Evolutionary conservation across 2,113 vertebrate genomes (phyloP).

Genomic region (Meles meles): DNA sequence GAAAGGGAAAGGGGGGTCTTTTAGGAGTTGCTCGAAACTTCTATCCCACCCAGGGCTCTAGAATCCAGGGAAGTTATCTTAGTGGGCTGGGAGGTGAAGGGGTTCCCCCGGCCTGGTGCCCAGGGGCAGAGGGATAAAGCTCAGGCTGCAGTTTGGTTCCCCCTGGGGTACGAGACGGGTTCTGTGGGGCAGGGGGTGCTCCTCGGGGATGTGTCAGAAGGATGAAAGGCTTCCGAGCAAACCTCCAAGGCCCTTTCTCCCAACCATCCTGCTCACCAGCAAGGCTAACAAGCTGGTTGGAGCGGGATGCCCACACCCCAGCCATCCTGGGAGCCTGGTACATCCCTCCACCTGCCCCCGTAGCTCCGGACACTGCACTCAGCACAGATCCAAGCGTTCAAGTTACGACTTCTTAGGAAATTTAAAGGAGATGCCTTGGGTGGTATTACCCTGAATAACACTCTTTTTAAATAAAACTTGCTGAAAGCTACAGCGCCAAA

Average conservation of each 20-base stretch:
- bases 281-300: not conserved
- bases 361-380: not conserved
- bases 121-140: not conserved
- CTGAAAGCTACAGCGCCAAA: not conserved
- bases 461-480: not conserved
- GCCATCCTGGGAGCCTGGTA: not conserved
- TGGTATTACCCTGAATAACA: not conserved
- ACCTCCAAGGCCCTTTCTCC: not conserved
- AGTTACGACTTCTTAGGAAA: not conserved
- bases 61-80: not conserved
- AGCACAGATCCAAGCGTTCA: not conserved
- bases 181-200: too few species aligned
- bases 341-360: not conserved
- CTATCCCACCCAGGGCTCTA: not conserved
- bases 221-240: not conserved
- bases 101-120: not conserved
- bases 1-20: not conserved
- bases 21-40: not conserved
- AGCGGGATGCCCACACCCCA: not conserved
- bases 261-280: not conserved
- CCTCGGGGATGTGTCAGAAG: not conserved
- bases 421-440: not conserved
- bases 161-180: not conserved
- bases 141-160: not conserved
- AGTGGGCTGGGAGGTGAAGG: not conserved